phyloP scores from a whole-genome alignment of 2,888 invertebrate genomes.

The Macrophya annulata region DNA sequence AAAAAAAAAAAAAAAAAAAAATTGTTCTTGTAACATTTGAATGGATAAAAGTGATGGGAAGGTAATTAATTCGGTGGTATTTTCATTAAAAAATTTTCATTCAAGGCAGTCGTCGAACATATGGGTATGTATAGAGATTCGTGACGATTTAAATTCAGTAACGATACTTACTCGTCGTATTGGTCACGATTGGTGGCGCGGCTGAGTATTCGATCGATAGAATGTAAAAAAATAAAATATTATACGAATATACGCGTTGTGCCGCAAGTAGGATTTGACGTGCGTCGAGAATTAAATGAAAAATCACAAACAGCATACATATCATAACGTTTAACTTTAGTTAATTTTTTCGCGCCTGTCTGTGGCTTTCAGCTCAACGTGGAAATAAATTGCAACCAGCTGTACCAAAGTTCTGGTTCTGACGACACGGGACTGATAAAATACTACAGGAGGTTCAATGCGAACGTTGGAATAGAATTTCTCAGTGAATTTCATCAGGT shows the following conservation, averaged over 20 bases:
- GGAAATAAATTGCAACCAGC: conserved; percentile 7
- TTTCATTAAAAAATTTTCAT: conserved; percentile 32
- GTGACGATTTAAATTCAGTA: conserved; percentile 44
- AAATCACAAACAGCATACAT: neutral
- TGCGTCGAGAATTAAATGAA: conserved; percentile 35
- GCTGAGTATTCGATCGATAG: neutral
- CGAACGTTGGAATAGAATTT: conserved; percentile 19
- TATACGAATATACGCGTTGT: conserved; percentile 1
- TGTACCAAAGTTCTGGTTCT: neutral
- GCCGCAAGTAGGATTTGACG: conserved; percentile 30
- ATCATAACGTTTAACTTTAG: conserved; percentile 26
- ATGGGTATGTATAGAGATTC: neutral
- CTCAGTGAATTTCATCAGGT: conserved; percentile 27
- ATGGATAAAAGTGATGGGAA: neutral
- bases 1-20: too few relatives aligned
- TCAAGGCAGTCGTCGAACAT: conserved; percentile 16
- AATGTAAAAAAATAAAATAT: conserved; percentile 19
- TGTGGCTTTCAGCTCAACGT: neutral
- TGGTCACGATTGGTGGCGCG: neutral
- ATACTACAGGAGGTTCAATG: conserved; percentile 8
- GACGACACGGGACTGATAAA: neutral
- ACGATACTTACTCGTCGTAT: neutral
- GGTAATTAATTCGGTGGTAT: neutral
- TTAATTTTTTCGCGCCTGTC: neutral
- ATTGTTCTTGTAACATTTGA: neutral